Evolutionary conservation across 1,140 invertebrate genomes (phyloP).

Genomic region (Drosophila lowei): DNA sequence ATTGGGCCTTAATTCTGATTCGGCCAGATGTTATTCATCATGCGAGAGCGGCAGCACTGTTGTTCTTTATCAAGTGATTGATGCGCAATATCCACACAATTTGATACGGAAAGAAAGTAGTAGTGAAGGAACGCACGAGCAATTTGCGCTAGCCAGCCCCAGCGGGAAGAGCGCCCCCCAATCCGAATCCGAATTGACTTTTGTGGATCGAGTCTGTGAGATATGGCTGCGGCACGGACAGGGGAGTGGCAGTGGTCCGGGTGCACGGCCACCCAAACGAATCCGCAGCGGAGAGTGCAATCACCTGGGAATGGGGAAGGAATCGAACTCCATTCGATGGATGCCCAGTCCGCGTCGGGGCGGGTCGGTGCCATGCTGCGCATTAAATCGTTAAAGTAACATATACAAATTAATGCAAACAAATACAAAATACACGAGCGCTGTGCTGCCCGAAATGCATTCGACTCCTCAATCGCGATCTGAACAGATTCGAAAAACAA

Average conservation of each 20-base stretch:
- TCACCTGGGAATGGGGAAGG: constrained; percentile 56
- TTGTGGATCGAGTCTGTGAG: constrained; percentile 4
- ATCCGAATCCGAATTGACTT: neutral
- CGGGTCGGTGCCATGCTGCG: constrained; percentile 51
- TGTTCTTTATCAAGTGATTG: constrained; percentile 74
- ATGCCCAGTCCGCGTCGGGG: constrained; percentile 41
- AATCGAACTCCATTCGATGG: constrained; percentile 46
- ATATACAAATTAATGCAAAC: constrained; percentile 81
- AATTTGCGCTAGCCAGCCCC: constrained; percentile 34
- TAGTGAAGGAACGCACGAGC: constrained; percentile 43
- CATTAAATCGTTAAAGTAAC: constrained; percentile 77
- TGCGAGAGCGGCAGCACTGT: constrained; percentile 56
- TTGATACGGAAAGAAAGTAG: constrained; percentile 71
- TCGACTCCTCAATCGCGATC: constrained; percentile 4
- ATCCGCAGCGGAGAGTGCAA: constrained; percentile 51
- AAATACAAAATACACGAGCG: constrained; percentile 57
- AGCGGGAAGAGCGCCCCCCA: constrained; percentile 1
- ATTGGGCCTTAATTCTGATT: constrained; percentile 61
- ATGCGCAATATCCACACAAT: constrained; percentile 75
- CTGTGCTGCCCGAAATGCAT: constrained; percentile 40
- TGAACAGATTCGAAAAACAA: neutral
- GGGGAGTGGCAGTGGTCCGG: no score
- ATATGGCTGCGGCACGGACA: neutral
- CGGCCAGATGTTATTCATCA: constrained; percentile 75
- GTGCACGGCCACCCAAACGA: constrained; percentile 38